Conservation (phyloP, 1,140 invertebrate species). For the Pectinophora gossypiella region DNA sequence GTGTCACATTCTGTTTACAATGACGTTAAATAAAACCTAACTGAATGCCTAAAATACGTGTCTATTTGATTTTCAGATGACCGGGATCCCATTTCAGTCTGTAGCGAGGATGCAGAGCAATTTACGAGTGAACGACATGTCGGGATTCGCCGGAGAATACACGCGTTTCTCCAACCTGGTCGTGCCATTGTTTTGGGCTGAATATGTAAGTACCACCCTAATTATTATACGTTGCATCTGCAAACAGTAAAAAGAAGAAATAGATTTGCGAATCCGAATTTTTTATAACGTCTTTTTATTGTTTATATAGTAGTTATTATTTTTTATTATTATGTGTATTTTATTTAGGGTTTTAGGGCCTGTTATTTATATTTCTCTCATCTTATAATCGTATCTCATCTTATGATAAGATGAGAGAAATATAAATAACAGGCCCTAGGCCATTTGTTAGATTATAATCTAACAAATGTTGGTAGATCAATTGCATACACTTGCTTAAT, state of each 20-base stretch:
- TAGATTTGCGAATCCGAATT: conserved; percentile 5
- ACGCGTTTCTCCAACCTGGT: conserved; percentile 73
- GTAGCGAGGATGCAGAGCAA: conserved; percentile 78
- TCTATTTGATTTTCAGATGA: conserved; percentile 55
- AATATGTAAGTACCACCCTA: conserved; percentile 77
- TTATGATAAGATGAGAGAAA: no score
- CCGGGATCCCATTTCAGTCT: conserved; percentile 75
- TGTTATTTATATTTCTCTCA: no score
- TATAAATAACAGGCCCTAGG: no score
- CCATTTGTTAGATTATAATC: no score
- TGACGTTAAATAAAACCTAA: no score
- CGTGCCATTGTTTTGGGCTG: conserved; percentile 78
- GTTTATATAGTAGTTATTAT: conserved; percentile 4
- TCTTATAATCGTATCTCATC: no score
- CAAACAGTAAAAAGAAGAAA: no score
- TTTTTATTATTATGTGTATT: no score
- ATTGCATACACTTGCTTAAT: no score
- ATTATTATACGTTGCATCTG: background rate
- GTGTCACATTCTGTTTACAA: no score
- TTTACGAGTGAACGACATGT: conserved; percentile 69
- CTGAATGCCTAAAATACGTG: background rate
- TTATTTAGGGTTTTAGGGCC: no score
- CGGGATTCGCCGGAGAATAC: conserved; percentile 57
- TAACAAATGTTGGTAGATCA: no score
- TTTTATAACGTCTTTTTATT: background rate